A percentile compares a stretch with the other conserved stretches of the same genome.
These are phyloP conservation scores for Athripsodes cinereus DNA, from an alignment of 2,888 invertebrate species.

Conservation along the genomic window DNA sequence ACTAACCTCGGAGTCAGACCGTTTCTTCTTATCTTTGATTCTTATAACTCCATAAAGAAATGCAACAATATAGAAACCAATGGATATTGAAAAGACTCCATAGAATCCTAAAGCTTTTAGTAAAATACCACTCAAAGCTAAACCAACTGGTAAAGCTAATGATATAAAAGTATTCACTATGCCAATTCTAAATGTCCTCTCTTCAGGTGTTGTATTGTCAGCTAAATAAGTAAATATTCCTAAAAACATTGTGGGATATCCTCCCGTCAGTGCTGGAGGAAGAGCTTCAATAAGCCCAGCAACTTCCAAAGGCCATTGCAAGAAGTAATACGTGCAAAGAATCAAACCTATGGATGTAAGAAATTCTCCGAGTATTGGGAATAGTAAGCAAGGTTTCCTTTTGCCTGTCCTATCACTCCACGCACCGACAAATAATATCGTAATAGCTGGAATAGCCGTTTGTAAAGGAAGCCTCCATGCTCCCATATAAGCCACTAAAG, in stretches of 20 bases:
- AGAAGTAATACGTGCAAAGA: constrained; percentile 48
- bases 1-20: neutral
- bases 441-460: constrained; percentile 50
- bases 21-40: constrained; percentile 21
- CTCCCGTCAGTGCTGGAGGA: constrained; percentile 53
- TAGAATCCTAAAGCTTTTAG: constrained; percentile 44
- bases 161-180: constrained; percentile 51
- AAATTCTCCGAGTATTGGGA: constrained; percentile 52
- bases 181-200: constrained; percentile 56
- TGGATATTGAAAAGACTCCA: constrained; percentile 38
- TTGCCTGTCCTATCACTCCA: constrained; percentile 57
- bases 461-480: constrained; percentile 51
- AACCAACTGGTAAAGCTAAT: constrained; percentile 46
- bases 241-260: constrained; percentile 50
- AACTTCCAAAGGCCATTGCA: constrained; percentile 50
- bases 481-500: constrained; percentile 47
- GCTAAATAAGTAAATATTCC: constrained; percentile 56
- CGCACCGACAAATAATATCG: constrained; percentile 53
- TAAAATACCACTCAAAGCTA: constrained; percentile 47
- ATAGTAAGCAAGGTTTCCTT: constrained; percentile 51
- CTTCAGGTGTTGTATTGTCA: constrained; percentile 52
- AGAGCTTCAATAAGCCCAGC: constrained; percentile 50
- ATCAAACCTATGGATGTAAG: constrained; percentile 47
- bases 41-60: constrained; percentile 38
- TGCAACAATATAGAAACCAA: constrained; percentile 37